A percentile compares a stretch with the other conserved stretches of the same genome.
Evolutionary conservation across 2,888 invertebrate genomes (phyloP).

Genomic region (Caenorhabditis japonica): DNA sequence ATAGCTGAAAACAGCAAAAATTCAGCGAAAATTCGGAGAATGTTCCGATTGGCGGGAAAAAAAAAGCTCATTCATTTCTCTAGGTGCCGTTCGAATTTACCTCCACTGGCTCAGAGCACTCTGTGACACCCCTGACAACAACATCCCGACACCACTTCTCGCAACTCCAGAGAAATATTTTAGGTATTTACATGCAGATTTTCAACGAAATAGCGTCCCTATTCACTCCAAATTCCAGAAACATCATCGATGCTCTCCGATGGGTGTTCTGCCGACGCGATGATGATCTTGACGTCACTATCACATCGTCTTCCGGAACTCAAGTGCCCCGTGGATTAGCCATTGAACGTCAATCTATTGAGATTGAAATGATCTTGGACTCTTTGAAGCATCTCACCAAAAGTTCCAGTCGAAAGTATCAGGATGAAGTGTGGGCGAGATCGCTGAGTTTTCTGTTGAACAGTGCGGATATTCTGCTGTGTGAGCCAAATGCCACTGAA

Average conservation of each 20-base stretch:
- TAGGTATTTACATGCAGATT: constrained; percentile 21
- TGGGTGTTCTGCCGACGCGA: constrained; percentile 65
- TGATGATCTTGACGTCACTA: constrained; percentile 35
- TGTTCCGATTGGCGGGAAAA: no score
- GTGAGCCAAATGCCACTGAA: constrained; percentile 66
- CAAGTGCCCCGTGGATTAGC: constrained; percentile 57
- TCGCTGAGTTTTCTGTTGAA: constrained; percentile 70
- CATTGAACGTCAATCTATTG: constrained; percentile 59
- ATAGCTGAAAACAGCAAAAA: no score
- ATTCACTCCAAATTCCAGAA: constrained; percentile 47
- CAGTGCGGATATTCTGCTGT: constrained; percentile 67
- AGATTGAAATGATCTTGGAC: constrained; percentile 62
- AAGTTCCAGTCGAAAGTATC: constrained; percentile 61
- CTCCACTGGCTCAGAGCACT: constrained; percentile 65
- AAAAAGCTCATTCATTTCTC: no score
- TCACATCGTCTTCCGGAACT: constrained; percentile 15
- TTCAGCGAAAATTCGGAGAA: no score
- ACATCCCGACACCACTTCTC: constrained; percentile 62
- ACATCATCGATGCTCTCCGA: constrained; percentile 72
- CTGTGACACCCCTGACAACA: constrained; percentile 60
- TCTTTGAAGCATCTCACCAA: constrained; percentile 54
- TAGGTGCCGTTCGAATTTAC: constrained; percentile 61
- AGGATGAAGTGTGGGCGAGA: constrained; percentile 72
- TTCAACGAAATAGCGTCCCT: no score
- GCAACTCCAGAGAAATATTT: constrained; percentile 69